Base-by-base conservation (phyloP, 2,113 vertebrate genomes). In the Brachyhypopomus occidentalis region DNA sequence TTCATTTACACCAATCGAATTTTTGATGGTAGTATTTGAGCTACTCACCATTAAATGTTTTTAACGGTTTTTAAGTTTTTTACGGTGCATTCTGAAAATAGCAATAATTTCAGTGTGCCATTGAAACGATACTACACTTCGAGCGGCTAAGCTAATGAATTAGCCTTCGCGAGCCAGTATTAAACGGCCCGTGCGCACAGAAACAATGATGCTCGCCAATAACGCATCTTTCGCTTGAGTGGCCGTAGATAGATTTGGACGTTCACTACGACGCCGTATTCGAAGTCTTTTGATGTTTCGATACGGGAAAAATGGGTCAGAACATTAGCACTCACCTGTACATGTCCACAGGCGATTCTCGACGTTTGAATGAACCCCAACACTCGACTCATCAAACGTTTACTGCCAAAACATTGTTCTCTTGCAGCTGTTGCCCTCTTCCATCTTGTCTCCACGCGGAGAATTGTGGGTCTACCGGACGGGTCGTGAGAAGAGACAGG, bases 341-440 rank as follows among this genome's bases (percentile, higher is more conserved):
- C 93, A 94, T 94, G 91, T 88, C 91, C 89, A 88, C 91, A 88
- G 87, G 79, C 75, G 83, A 82, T 79, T 87, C 70, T 77, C 82
- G 91, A 81, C 76, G 90, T 87, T 86, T 66, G 77, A 89, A 55
- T 85, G 86, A 76, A 83, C 72, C 81, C 72, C 87, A 76, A 78
- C 86, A 63, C 70, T 88, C 88, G 85, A 84, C 86, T 83, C 84
- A 90, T 85, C 58, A 38, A 86, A 82, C 85, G 78, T 85, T 94
- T 92, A 94, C 88, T 91, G 91, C 92, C 94, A 93, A 93, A 94
- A 94, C 92, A 94, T 93, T 94, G 93, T 94, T 94, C 92, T 93
- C 88, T 88, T 83, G 89, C 92, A 88, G 90, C 81, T 84, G 90
- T 91, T 92, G 88, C 90, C 92, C 89, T 92, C 93, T 92, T 94